Percentiles rank a stretch among this genome's conserved stretches.
phyloP scores from a whole-genome alignment of 64 coral and sea anemone species.

The Montipora foliosa region DNA sequence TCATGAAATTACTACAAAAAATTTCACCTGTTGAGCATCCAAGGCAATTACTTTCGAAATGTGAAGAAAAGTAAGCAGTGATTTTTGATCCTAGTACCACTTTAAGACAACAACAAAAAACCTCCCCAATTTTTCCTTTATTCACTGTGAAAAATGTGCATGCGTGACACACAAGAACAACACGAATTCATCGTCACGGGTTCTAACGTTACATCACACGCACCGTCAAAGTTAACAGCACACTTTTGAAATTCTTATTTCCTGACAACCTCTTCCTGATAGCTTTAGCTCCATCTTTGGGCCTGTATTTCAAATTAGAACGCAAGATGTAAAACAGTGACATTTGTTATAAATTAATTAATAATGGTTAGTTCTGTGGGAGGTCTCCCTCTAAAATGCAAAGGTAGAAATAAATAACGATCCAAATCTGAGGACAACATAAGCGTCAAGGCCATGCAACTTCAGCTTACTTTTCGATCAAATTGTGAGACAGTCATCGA shows the following conservation, averaged over 20 bases:
- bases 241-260: constrained; percentile 96
- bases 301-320: constrained; percentile 27
- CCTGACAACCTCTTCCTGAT: constrained; percentile 84
- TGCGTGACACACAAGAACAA: neutral
- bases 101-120: no score
- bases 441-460: no score
- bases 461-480: neutral
- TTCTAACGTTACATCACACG: neutral
- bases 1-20: no score
- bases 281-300: constrained; percentile 96
- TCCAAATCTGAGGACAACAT: no score
- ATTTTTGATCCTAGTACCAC: no score
- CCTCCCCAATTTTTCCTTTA: no score
- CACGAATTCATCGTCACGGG: neutral
- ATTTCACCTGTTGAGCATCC: no score
- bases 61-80: no score
- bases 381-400: neutral
- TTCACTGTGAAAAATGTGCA: no score
- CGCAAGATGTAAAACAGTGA: neutral
- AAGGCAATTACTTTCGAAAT: no score
- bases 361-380: neutral
- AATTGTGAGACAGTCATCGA: neutral
- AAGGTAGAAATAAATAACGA: neutral
- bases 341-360: neutral
- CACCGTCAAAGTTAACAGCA: constrained; percentile 96